A percentile compares a stretch with the other conserved stretches of the same genome.
phyloP scores from a whole-genome alignment of 2,888 invertebrate species.

The Galerucella nymphaeae region DNA sequence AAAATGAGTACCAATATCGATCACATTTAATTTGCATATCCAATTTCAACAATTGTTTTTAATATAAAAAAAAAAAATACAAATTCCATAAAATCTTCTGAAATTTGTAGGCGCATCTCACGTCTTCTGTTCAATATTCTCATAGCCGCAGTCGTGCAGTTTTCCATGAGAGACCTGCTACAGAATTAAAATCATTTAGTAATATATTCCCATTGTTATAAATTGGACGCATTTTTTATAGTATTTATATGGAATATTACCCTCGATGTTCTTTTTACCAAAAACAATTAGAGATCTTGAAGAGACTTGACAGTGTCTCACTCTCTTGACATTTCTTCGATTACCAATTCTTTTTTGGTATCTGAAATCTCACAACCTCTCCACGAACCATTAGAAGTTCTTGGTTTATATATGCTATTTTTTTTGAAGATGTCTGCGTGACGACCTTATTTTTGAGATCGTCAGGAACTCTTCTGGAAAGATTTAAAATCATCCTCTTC shows the following conservation, averaged over 20 bases:
- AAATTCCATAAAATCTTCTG: slow-evolving; percentile 4
- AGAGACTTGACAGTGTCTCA: slow-evolving; percentile 8
- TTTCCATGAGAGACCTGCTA: slow-evolving; percentile 17
- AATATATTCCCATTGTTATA: slow-evolving; percentile 4
- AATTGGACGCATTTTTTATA: neutral
- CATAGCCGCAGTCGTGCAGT: slow-evolving; percentile 10
- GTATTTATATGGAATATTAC: slow-evolving; percentile 9
- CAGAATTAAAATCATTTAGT: slow-evolving; percentile 21
- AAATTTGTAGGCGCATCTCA: slow-evolving; percentile 10
- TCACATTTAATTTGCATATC: neutral
- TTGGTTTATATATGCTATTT: neutral
- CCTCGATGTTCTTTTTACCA: slow-evolving; percentile 10
- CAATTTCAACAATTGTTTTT: neutral
- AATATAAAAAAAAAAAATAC: neutral
- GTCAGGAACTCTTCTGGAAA: neutral
- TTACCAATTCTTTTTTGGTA: slow-evolving; percentile 24
- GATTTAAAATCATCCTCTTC: neutral
- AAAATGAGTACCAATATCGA: neutral
- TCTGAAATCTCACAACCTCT: slow-evolving; percentile 1
- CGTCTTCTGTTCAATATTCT: slow-evolving; percentile 15
- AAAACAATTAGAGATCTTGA: slow-evolving; percentile 5
- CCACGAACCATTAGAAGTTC: neutral
- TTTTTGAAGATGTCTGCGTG: neutral
- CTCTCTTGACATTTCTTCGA: slow-evolving; percentile 20
- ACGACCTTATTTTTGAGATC: slow-evolving; percentile 6